These are phyloP conservation scores for Merops nubicus DNA, from an alignment of 2,113 vertebrate species.

Conservation along the genomic window DNA sequence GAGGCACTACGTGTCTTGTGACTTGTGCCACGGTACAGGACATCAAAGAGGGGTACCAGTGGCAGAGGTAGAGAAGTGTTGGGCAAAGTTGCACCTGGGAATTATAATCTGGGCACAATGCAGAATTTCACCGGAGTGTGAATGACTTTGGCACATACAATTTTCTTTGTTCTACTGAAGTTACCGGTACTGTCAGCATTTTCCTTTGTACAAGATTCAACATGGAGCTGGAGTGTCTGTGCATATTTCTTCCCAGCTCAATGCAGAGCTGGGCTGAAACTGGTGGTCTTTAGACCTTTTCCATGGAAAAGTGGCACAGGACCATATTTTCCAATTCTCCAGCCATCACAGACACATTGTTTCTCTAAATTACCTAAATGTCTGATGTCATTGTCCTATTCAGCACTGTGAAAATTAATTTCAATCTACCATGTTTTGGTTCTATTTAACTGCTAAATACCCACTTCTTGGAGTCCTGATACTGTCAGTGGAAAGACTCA, in stretches of 20 bases:
- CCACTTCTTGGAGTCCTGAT: not conserved
- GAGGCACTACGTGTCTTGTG: not conserved
- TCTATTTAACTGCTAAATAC: not conserved
- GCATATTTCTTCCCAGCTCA: fast-evolving
- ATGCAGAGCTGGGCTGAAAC: not conserved
- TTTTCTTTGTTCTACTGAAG: not conserved
- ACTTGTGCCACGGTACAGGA: not conserved
- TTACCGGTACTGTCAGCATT: not conserved
- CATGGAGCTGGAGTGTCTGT: not conserved
- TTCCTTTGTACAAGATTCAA: not conserved
- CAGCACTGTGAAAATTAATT: not conserved
- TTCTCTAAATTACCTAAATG: not conserved
- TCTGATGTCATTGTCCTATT: not conserved
- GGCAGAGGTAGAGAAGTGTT: not conserved
- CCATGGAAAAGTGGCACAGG: not conserved
- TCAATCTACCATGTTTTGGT: not conserved
- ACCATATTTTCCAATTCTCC: not conserved
- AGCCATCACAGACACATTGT: not conserved
- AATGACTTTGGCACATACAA: not conserved
- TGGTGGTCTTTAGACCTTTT: not conserved
- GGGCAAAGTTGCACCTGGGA: not conserved
- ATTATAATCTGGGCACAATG: not conserved
- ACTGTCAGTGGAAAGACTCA: not conserved
- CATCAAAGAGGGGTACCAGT: fast-evolving
- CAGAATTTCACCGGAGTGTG: not conserved